Conservation (phyloP, 2,113 vertebrate genomes). For the Macrotis lagotis region DNA sequence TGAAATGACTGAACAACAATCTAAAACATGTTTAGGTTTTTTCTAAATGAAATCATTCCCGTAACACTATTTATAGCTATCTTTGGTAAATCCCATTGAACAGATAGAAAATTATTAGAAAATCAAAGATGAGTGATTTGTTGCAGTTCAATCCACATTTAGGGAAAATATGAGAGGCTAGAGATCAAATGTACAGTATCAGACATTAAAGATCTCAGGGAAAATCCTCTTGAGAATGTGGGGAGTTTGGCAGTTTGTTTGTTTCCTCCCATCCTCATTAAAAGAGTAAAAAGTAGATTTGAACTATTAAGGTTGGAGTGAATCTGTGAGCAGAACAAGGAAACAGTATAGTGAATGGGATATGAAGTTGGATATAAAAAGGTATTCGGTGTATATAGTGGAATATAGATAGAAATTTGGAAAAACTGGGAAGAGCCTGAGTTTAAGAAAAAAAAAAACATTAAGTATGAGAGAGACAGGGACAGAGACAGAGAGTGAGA, state of each 20-base stretch:
- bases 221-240: background rate
- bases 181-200: background rate
- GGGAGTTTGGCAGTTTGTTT: background rate
- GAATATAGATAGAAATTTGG: background rate
- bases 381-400: background rate
- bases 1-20: no score
- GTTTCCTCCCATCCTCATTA: background rate
- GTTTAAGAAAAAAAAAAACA: background rate
- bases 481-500: background rate
- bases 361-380: background rate
- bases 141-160: background rate
- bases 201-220: background rate
- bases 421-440: background rate
- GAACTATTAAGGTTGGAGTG: background rate
- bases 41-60: background rate
- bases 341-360: background rate
- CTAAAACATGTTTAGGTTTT: background rate
- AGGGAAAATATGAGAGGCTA: accelerated
- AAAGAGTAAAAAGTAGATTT: background rate
- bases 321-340: background rate
- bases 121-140: background rate
- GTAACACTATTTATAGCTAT: background rate
- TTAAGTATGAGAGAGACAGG: no score
- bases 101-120: background rate
- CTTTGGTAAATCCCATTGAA: background rate